Conservation (phyloP, 2,888 invertebrate species). For the Leucophora obtusa region DNA sequence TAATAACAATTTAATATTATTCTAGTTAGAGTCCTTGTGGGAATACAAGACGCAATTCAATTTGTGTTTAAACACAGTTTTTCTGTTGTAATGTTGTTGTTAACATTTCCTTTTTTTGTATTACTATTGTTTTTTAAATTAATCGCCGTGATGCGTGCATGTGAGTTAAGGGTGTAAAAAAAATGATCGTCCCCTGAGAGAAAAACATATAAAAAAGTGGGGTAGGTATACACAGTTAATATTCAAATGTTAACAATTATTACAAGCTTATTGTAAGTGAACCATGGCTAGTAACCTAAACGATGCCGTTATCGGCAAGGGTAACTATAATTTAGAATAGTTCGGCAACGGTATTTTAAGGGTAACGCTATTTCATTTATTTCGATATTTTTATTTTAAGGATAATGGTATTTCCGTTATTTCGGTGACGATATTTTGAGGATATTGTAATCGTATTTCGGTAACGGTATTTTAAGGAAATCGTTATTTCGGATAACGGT, state of each 20-base stretch:
- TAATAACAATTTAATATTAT: conserved; percentile 38
- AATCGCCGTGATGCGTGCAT: background rate
- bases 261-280: background rate
- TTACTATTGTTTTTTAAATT: background rate
- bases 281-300: too few species aligned
- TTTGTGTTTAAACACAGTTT: conserved; percentile 33
- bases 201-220: background rate
- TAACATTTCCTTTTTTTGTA: background rate
- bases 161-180: background rate
- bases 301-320: too few species aligned
- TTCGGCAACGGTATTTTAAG: too few species aligned
- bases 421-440: too few species aligned
- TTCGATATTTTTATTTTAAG: too few species aligned
- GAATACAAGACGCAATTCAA: conserved; percentile 45
- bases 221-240: background rate
- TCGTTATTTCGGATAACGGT: too few species aligned
- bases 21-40: conserved; percentile 30
- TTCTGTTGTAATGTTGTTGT: conserved; percentile 2
- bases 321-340: too few species aligned
- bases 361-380: too few species aligned
- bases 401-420: too few species aligned
- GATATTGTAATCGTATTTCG: too few species aligned
- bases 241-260: background rate
- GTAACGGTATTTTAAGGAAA: too few species aligned
- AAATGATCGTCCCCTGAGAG: background rate